Evolutionary conservation across 1,140 invertebrate genomes (phyloP), one percentile per base, ranked within the genome.

Genomic region (Condylostylus longicornis): DNA sequence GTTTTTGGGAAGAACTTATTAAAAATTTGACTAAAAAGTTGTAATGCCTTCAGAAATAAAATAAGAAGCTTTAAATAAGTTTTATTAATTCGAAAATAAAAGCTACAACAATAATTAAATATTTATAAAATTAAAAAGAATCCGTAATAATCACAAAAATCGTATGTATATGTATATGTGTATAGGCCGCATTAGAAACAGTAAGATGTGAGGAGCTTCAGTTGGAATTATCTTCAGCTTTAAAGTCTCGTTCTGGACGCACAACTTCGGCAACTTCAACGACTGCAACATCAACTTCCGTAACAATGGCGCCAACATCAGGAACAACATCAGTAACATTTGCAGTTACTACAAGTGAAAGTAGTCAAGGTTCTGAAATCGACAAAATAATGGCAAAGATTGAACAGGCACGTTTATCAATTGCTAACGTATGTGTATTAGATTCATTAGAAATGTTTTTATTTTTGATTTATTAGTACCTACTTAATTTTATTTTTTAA

Each of bases 371-470:
- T 48, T 74, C 76, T 18, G 85, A 93, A 65, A 88, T 93, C 50
- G 87, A 91, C 61, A 71, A 82, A 52, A 84, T 93, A 54, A 90
- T 93, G 80, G 85, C 85, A 41, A 91, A 90, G 69, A 84, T 93
- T 49, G 86, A 93, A 62, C 87, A 89, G 64, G 78, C 54, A 45
- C 41, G 44, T 41, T 42, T 38, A 42, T 42, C 37, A 19, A 36
- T 40, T 37, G 41, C 40, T 45, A 45, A 42, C 31, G 43, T 45
- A 45, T 45, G 41, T 45, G 29, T 14, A 18, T 39, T 36, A 33
- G 23, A 41, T 15, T 37, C 28, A 32, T 29, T 30, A 6, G 18
- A 30, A 30, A 15, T 30, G n/a, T n/a, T n/a, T n/a, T n/a, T n/a
- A n/a, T n/a, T n/a, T n/a, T n/a, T n/a, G n/a, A n/a, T n/a, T n/a